Base-by-base conservation (phyloP, 2,888 invertebrate species). In the Melolontha melolontha region DNA sequence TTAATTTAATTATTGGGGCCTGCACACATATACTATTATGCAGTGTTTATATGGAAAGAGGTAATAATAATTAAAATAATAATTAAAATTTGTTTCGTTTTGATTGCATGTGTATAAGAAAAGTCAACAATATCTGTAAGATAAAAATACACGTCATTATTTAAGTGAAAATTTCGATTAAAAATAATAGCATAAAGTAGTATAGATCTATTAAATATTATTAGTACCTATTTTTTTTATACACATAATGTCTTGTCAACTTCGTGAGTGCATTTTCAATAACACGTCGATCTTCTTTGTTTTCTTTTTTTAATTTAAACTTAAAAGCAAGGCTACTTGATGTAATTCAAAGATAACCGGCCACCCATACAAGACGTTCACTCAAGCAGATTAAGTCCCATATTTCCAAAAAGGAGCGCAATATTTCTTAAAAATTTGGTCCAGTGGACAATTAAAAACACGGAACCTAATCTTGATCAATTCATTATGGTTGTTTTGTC, bases 401-500 rank as follows among this genome's bases (percentile, higher is more conserved):
- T 71, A 71, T 72, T 72, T 70, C 72, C 63, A 69, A 72, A 72
- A 70, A 72, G 70, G 69, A 70, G 70, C 72, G 72, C 72, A 71
- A 72, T 72, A 72, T 70, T 72, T 72, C 67, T 70, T 64, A 78
- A 79, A 79, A 81, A 75, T 79, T 77, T 79, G 80, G 79, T 80
- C 81, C 76, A 78, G 76, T 80, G 80, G 79, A 80, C 81, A 82
- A 82, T 82, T 82, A 80, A 80, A 81, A 81, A 79, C 78, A 78
- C 78, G 77, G 78, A 79, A 77, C 78, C 78, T 79, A 80, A 81
- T 81, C 82, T 82, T 81, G 81, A 81, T 82, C 81, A 80, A 81
- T 81, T 80, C 79, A 79, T 80, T 80, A 81, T 80, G 81, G 80
- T 81, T 79, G 81, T 81, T 80, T 81, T 81, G 82, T 81, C 82